Conservation (phyloP, 2,888 invertebrate species). For the Hydrotaea diabolus region DNA sequence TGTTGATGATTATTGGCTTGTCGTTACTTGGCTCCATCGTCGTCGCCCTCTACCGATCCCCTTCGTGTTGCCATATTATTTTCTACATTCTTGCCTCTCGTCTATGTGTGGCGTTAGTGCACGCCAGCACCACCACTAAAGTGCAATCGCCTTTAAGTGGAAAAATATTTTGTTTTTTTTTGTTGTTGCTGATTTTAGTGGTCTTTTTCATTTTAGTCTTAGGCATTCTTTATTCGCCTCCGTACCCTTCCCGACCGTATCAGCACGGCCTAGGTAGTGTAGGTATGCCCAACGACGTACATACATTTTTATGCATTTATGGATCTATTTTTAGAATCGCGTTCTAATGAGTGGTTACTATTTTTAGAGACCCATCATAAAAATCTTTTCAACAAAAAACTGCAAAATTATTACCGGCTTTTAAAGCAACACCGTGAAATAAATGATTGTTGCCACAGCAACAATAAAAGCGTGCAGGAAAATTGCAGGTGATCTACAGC, state of each 20-base stretch:
- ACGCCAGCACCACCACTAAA: slow-evolving; percentile 43
- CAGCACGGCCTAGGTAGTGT: background rate
- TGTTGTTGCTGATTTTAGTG: slow-evolving; percentile 1
- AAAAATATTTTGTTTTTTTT: slow-evolving; percentile 37
- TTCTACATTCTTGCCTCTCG: background rate
- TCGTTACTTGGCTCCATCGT: slow-evolving; percentile 14
- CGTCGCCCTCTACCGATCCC: slow-evolving; percentile 9
- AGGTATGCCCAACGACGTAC: too few species aligned
- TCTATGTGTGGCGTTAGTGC: background rate
- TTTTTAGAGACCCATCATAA: slow-evolving; percentile 60
- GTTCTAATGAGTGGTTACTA: slow-evolving; percentile 67
- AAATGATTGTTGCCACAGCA: background rate
- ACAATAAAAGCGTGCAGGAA: background rate
- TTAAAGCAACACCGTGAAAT: slow-evolving; percentile 25
- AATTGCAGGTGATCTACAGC: background rate
- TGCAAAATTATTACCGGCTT: slow-evolving; percentile 42
- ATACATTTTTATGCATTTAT: slow-evolving; percentile 50
- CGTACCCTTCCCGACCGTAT: background rate
- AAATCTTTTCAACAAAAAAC: slow-evolving; percentile 45
- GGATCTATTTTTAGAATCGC: slow-evolving; percentile 36
- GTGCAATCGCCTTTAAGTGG: slow-evolving; percentile 51
- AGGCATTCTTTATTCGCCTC: slow-evolving; percentile 7
- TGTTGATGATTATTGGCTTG: slow-evolving; percentile 34
- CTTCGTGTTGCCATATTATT: slow-evolving; percentile 30
- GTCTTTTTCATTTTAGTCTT: slow-evolving; percentile 8